These are phyloP conservation scores for Drosophila demipolita DNA, from an alignment of 2,888 invertebrate genomes.

Conservation along the genomic window DNA sequence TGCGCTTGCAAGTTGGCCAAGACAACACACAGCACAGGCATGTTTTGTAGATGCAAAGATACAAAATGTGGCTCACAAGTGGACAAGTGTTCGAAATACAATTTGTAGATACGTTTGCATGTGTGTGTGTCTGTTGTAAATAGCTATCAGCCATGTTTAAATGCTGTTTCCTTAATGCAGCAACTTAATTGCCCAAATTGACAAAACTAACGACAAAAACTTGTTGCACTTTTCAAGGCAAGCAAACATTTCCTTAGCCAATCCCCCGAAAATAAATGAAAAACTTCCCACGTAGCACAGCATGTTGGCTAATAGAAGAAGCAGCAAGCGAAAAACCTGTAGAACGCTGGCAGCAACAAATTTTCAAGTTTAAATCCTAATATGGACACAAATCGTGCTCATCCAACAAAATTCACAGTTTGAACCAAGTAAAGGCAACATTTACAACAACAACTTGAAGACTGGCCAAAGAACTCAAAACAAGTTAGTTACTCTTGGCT, in stretches of 20 bases:
- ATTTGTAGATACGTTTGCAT: conserved; percentile 25
- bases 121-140: conserved; percentile 29
- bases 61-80: conserved; percentile 28
- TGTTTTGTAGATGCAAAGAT: conserved; percentile 34
- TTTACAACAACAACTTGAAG: background rate
- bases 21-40: conserved; percentile 8
- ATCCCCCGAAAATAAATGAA: conserved; percentile 10
- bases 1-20: conserved; percentile 37
- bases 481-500: background rate
- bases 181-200: conserved; percentile 61
- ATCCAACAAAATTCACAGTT: conserved; percentile 23
- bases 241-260: conserved; percentile 36
- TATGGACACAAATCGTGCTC: conserved; percentile 61
- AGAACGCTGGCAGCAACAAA: conserved; percentile 57
- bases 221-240: conserved; percentile 41
- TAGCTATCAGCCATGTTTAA: conserved; percentile 35
- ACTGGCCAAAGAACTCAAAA: conserved; percentile 3
- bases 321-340: conserved; percentile 54
- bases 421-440: background rate
- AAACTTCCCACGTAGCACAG: conserved; percentile 62
- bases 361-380: conserved; percentile 73
- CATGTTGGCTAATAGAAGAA: conserved; percentile 45
- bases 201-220: conserved; percentile 22
- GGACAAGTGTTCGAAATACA: conserved; percentile 52
- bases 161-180: conserved; percentile 64